Conservation (phyloP, 2,797 vertebrate genomes). For the Muscicapa striata region DNA sequence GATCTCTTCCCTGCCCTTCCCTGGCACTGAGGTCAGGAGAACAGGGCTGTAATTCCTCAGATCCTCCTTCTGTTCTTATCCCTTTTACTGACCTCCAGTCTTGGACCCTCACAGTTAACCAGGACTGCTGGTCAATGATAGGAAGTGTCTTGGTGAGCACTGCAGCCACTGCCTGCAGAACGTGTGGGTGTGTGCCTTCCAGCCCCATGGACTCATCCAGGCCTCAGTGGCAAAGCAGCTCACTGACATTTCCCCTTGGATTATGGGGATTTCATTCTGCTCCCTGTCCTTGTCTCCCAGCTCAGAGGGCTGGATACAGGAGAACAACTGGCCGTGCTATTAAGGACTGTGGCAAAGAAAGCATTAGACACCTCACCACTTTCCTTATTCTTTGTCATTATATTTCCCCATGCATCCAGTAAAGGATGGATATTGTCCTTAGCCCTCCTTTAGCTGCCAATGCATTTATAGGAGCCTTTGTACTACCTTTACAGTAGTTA, state of each 20-base stretch:
- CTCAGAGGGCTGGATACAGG: neutral
- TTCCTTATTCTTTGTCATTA: neutral
- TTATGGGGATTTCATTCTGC: neutral
- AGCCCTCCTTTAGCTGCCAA: neutral
- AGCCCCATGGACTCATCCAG: neutral
- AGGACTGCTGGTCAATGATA: neutral
- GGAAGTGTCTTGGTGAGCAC: neutral
- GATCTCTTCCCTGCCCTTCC: neutral
- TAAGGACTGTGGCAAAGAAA: neutral
- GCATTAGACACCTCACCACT: rapidly evolving
- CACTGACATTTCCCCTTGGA: neutral
- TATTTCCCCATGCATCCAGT: neutral
- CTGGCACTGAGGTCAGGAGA: neutral
- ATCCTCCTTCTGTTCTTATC: neutral
- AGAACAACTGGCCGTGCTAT: neutral
- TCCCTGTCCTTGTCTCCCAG: neutral
- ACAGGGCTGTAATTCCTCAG: neutral
- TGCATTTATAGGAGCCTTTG: neutral
- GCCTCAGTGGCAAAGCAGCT: neutral
- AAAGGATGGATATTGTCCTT: neutral
- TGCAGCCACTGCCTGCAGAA: neutral
- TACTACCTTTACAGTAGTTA: neutral
- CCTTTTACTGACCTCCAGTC: neutral
- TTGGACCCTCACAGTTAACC: neutral
- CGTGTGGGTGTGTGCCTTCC: rapidly evolving